A percentile compares a stretch with the other conserved stretches of the same genome.
Conservation (phyloP, 2,113 vertebrate genomes). For the Triplophysa tibetana region DNA sequence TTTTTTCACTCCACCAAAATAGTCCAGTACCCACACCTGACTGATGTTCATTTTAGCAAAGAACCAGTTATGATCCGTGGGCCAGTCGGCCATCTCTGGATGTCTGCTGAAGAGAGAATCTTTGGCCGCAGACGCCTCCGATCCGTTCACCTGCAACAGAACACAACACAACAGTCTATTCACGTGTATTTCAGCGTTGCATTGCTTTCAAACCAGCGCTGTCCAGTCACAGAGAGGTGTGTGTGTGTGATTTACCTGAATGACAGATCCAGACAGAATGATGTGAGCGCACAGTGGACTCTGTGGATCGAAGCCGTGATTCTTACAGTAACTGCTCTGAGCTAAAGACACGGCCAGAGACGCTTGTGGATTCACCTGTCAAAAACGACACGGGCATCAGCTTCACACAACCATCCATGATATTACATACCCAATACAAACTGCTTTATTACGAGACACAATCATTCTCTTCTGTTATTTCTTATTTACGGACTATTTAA, state of each 20-base stretch:
- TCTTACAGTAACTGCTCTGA: constrained; percentile 86
- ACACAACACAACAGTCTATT: not conserved
- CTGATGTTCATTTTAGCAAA: constrained; percentile 92
- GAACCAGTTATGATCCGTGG: constrained; percentile 89
- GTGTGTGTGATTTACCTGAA: constrained; percentile 70
- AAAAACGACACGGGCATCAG: constrained; percentile 6
- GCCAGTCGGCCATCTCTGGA: constrained; percentile 91
- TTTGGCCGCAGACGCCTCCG: constrained; percentile 80
- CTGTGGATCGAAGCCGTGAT: constrained; percentile 86
- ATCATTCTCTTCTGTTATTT: no score
- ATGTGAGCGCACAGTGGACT: constrained; percentile 90
- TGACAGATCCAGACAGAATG: constrained; percentile 83
- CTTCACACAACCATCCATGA: not conserved
- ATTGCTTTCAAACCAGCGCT: no score
- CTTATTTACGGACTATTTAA: no score
- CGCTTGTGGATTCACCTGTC: constrained; percentile 80
- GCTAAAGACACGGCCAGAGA: constrained; percentile 92
- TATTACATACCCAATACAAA: not conserved
- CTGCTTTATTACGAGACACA: not conserved
- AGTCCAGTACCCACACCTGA: constrained; percentile 93
- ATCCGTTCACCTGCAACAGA: constrained; percentile 78
- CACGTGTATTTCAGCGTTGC: no score
- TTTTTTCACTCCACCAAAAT: constrained; percentile 90
- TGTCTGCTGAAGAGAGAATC: constrained; percentile 85
- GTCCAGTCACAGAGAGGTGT: no score